Evolutionary conservation across 2,888 invertebrate genomes (phyloP), one percentile per base, ranked within the genome.

Genomic region (Sympetrum striolatum): DNA sequence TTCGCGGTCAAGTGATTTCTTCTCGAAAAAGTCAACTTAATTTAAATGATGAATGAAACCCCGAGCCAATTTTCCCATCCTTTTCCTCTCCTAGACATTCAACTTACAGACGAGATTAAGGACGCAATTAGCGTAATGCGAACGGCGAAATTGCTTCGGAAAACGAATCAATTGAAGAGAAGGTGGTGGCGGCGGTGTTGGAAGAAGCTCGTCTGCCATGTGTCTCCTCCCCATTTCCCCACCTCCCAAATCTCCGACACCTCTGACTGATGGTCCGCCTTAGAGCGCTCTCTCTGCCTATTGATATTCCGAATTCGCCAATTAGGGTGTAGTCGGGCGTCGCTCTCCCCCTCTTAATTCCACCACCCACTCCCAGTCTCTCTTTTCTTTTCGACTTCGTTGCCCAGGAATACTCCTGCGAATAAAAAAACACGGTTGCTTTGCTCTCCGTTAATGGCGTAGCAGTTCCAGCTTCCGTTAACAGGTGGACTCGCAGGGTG

Each of bases 211-310:
- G 73, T 73, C 73, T 73, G 25, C 73, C 73, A 73, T 73, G n/a
- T 73, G 73, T 73, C 73, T 73, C 73, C 73, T 0, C 25, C 25
- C 73, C 31, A 5, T 60, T 15, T 22, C 73, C 73, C 31, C 73
- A 25, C 73, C 25, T 39, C 48, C 10, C 4, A 48, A 10, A 48
- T 15, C 73, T 73, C 73, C 25, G 22, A 60, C 60, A 60, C 64
- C 73, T 73, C 73, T 86, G 86, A 86, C 86, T 86, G 86, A 86
- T 86, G 86, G 86, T 37, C 86, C 37, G 60, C 64, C 86, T 86
- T 37, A 58, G 86, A 35, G 35, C 44, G 58, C 82, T 58, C 82
- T 82, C 60, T 58, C 86, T 60, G 37, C 37, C 39, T 86, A 86
- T 86, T 86, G 86, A 86, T 86, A 86, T 86, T 73, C 73, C 73